Evolutionary conservation across 2,797 vertebrate species (phyloP).

Genomic region (Momotus momota): DNA sequence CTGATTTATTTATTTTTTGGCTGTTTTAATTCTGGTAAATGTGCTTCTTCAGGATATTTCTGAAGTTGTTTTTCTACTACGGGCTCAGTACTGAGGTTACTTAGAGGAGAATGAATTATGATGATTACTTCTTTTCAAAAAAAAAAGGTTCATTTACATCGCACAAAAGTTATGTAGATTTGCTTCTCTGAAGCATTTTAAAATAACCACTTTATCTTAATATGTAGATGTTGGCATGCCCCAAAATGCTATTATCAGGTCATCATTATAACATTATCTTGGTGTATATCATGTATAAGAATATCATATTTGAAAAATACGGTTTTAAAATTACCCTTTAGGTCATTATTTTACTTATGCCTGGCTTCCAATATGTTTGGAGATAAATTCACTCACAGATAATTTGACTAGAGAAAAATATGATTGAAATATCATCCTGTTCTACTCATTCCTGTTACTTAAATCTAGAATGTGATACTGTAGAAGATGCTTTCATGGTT

Average conservation of each 20-base stretch:
- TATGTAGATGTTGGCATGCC: neutral
- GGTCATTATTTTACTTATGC: neutral
- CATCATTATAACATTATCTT: neutral
- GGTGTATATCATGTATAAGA: neutral
- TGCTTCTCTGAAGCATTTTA: neutral
- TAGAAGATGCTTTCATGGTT: neutral
- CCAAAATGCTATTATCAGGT: neutral
- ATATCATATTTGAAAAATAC: neutral
- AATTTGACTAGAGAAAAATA: constrained; percentile 10
- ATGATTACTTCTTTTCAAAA: neutral
- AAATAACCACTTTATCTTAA: neutral
- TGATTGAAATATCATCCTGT: neutral
- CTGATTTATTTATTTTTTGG: neutral
- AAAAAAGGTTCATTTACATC: neutral
- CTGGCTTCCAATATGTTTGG: neutral
- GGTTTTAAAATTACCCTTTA: neutral
- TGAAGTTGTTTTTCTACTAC: neutral
- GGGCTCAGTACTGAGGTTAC: neutral
- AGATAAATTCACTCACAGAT: neutral
- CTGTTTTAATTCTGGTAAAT: neutral
- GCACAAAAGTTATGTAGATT: neutral
- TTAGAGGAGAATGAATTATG: neutral
- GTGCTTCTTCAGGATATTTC: neutral
- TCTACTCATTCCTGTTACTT: neutral
- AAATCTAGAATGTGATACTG: neutral